Percentiles rank a stretch among this genome's conserved stretches.
phyloP scores from a whole-genome alignment of 2,113 vertebrate genomes.

The Carassius carassius region DNA sequence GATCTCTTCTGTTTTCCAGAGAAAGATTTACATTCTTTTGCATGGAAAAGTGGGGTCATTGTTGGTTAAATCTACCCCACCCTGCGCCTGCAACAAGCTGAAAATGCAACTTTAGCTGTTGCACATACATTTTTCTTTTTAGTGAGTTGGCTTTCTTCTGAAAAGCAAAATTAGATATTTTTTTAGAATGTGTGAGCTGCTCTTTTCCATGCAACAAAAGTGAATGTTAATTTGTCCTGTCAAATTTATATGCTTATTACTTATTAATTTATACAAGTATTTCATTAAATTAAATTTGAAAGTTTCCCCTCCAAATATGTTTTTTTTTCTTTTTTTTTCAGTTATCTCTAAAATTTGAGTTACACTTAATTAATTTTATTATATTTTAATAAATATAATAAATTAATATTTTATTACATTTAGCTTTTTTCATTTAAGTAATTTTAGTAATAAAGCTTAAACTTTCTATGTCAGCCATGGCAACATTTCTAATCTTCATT shows the following conservation, averaged over 20 bases:
- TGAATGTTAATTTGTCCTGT: not conserved
- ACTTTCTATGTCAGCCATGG: not conserved
- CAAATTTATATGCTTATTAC: not conserved
- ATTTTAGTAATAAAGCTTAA: not conserved
- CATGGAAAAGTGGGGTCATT: slow-evolving; percentile 21
- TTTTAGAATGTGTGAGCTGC: not conserved
- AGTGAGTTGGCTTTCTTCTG: not conserved
- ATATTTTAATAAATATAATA: too few species aligned
- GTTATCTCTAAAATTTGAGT: not conserved
- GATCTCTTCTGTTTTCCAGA: slow-evolving; percentile 18
- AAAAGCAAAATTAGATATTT: not conserved
- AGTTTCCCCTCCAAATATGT: not conserved
- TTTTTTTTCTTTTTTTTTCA: too few species aligned
- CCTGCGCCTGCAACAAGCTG: not conserved
- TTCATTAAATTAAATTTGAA: not conserved
- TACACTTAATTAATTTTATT: not conserved
- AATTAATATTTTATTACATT: not conserved
- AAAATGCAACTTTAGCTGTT: not conserved
- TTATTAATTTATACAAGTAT: not conserved
- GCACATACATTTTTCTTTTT: not conserved
- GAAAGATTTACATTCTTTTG: slow-evolving; percentile 19
- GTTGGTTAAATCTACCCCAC: slow-evolving; percentile 14
- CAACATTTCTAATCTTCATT: not conserved
- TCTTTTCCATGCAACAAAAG: not conserved
- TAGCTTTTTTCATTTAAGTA: not conserved